Evolutionary conservation across 2,113 vertebrate genomes (phyloP).

Genomic region (Tylochromis polylepis): DNA sequence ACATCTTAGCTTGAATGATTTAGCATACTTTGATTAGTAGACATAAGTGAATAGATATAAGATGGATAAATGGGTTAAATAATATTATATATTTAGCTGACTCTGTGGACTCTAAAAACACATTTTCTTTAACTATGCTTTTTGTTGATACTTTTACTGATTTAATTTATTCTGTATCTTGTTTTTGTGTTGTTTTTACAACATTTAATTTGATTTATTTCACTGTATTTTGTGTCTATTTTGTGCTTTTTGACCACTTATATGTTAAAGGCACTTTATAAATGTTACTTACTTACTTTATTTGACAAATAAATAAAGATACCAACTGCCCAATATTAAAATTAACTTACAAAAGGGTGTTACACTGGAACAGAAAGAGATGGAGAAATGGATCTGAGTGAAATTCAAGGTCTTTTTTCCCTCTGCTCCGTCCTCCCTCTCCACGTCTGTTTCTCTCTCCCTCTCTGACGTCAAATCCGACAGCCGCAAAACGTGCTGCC

Average conservation of each 20-base stretch:
- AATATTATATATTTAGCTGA: neutral
- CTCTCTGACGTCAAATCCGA: constrained; percentile 51
- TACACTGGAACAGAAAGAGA: neutral
- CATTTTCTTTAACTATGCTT: neutral
- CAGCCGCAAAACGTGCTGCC: constrained; percentile 26
- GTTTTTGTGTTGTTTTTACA: neutral
- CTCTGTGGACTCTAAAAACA: neutral
- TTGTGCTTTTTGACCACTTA: neutral
- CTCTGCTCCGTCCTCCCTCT: neutral
- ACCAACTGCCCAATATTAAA: neutral
- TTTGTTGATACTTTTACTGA: neutral
- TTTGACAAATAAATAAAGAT: neutral
- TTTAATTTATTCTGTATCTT: too few relatives aligned
- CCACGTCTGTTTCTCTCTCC: neutral
- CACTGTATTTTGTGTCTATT: neutral
- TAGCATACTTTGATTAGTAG: neutral
- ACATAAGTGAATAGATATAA: neutral
- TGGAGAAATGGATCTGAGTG: neutral
- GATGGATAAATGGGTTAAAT: neutral
- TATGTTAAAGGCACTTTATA: neutral
- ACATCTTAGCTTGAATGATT: neutral
- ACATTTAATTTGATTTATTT: neutral
- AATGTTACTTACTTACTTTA: neutral
- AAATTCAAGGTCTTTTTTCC: neutral
- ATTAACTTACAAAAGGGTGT: neutral